Base-by-base conservation (phyloP, 2,113 vertebrate species). In the Pardalotus punctatus region DNA sequence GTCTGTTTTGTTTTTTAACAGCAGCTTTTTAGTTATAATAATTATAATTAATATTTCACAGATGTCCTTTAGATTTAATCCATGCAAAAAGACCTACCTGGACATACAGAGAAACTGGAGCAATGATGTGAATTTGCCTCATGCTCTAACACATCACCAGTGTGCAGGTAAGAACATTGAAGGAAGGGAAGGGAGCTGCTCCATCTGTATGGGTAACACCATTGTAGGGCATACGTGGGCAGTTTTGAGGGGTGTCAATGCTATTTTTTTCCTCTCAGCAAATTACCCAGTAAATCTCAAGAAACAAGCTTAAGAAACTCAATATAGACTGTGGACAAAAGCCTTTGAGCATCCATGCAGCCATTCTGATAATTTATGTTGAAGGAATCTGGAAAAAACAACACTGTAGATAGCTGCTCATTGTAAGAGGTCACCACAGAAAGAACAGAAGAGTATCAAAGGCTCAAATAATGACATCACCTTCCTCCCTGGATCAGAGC, bases 211-310 rank as follows among this genome's bases (percentile, higher is more conserved):
- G 61, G 86, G 60, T 90, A 91, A 88, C 50, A 31, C 45, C 78
- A 56, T 25, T 43, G 29, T 10, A 92, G 79, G 86, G 48, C 72
- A 81, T 29, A 56, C 0, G 72, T 94, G 86, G 96, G 93, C 65
- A 93, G 82, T 81, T 94, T 94, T 86, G 86, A 81, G 50, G 86
- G 81, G 64, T 91, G 87, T 50, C 13, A 8, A 24, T 91, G 81
- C 86, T 94, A 71, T 79, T 93, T 96, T 96, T 89, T 94, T 81
- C 42, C 40, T 81, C 61, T 86, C 25, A 79, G 64, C 40, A 67
- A 94, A 86, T 58, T 81, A 51, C 51, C 67, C 51, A 62, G 36
- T 38, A 82, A 56, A 38, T 77, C 35, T 92, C 35, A 73, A 62
- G 31, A 92, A 76, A 36, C 27, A 83, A 88, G 64, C 48, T 84